phyloP scores from a whole-genome alignment of 1,140 invertebrate genomes.

The Drosophila yakuba region DNA sequence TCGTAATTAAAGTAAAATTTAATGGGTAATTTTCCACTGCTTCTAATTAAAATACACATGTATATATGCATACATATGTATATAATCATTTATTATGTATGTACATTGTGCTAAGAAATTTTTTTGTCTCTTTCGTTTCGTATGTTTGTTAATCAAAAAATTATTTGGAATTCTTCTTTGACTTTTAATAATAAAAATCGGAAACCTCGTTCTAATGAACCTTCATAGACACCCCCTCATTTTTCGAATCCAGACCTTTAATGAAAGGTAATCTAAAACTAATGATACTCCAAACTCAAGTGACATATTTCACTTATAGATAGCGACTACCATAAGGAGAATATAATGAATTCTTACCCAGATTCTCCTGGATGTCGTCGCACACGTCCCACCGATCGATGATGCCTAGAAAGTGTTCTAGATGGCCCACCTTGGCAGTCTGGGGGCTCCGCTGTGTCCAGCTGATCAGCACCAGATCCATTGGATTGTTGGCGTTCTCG shows the following conservation, averaged over 20 bases:
- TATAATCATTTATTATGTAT: too few species aligned
- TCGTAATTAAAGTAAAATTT: neutral
- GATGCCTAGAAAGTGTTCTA: constrained; percentile 86
- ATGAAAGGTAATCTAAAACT: neutral
- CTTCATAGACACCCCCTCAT: too few species aligned
- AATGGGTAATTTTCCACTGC: neutral
- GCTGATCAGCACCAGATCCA: constrained; percentile 85
- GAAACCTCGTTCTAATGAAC: too few species aligned
- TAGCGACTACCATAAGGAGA: neutral
- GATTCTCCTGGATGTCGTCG: constrained; percentile 86
- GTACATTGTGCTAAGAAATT: too few species aligned
- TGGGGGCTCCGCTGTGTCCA: constrained; percentile 84
- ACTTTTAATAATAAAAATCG: too few species aligned
- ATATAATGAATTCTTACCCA: constrained; percentile 85
- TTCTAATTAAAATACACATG: too few species aligned
- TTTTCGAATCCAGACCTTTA: neutral
- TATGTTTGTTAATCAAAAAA: neutral
- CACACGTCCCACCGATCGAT: constrained; percentile 89
- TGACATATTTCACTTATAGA: neutral
- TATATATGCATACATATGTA: too few species aligned
- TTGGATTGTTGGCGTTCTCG: constrained; percentile 85
- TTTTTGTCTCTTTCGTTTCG: too few species aligned
- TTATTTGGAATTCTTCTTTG: neutral
- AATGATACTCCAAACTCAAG: neutral
- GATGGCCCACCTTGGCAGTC: constrained; percentile 85